Evolutionary conservation across 1,140 invertebrate genomes (phyloP).

Genomic region (Musca domestica): DNA sequence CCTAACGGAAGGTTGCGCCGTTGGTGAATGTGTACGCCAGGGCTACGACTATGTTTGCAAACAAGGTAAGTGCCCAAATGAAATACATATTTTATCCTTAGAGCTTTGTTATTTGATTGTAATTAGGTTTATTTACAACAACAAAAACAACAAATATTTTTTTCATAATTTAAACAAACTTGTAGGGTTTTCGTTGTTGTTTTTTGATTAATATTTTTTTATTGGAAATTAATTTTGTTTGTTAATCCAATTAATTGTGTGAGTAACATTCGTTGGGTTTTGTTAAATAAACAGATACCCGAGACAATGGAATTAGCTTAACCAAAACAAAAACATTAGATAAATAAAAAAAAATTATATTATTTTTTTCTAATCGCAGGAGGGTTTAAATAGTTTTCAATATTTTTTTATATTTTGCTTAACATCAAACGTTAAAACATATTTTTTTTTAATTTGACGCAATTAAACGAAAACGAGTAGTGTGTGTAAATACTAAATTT

Average conservation of each 20-base stretch:
- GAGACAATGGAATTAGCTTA: neutral
- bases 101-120: slow-evolving; percentile 35
- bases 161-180: slow-evolving; percentile 4
- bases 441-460: neutral
- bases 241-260: slow-evolving; percentile 22
- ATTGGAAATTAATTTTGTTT: neutral
- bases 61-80: slow-evolving; percentile 68
- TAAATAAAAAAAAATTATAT: slow-evolving; percentile 9
- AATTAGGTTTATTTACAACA: slow-evolving; percentile 36
- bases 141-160: slow-evolving; percentile 25
- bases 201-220: neutral
- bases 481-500: slow-evolving; percentile 44
- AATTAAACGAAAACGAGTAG: slow-evolving; percentile 38
- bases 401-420: slow-evolving; percentile 12
- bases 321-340: neutral
- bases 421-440: slow-evolving; percentile 1
- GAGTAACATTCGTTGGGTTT: slow-evolving; percentile 24
- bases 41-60: slow-evolving; percentile 75
- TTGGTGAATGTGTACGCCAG: slow-evolving; percentile 76
- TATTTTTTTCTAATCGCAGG: slow-evolving; percentile 14
- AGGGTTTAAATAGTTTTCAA: slow-evolving; percentile 22
- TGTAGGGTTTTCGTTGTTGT: slow-evolving; percentile 13
- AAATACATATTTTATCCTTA: neutral
- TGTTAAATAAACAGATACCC: slow-evolving; percentile 8
- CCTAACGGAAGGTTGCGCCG: slow-evolving; percentile 76